A percentile compares a stretch with the other conserved stretches of the same genome.
Evolutionary conservation across 23 tunicate genomes (phyloP).

Genomic region (Trididemnum nubilum): DNA sequence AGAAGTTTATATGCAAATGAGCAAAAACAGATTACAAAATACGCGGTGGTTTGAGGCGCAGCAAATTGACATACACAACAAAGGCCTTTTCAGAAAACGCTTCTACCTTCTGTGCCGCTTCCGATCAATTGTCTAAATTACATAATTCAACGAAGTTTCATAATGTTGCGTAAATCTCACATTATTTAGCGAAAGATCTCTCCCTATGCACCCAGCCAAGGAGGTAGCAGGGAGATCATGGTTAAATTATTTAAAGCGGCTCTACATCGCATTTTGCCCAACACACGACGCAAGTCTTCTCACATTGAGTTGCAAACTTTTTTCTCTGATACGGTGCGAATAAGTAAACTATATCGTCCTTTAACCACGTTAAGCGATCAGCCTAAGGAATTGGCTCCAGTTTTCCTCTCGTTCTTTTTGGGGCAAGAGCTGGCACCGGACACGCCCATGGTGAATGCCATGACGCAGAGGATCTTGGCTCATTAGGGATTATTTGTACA

Average conservation of each 20-base stretch:
- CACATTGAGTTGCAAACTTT: constrained; percentile 10
- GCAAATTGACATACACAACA: too few relatives aligned
- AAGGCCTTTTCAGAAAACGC: too few relatives aligned
- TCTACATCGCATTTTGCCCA: background rate
- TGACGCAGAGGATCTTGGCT: too few relatives aligned
- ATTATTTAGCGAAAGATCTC: background rate
- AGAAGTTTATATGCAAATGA: too few relatives aligned
- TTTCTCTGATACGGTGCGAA: background rate
- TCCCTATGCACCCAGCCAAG: constrained; percentile 23
- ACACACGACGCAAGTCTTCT: background rate
- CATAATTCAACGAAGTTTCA: background rate
- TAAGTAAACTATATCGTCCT: constrained; percentile 20
- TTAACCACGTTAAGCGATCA: background rate
- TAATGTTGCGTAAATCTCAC: background rate
- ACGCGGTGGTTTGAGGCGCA: too few relatives aligned
- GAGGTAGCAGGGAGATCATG: constrained; percentile 24
- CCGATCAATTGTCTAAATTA: too few relatives aligned
- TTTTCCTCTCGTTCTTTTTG: background rate
- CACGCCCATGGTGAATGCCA: background rate
- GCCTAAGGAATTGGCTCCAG: constrained; percentile 12
- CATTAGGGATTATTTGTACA: constrained; percentile 12
- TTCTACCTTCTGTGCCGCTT: too few relatives aligned
- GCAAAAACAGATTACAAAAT: too few relatives aligned
- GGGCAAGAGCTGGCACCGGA: constrained; percentile 5
- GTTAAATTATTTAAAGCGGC: background rate